Percentiles rank a stretch among this genome's conserved stretches.
These are phyloP conservation scores for Leptosomus discolor DNA, from an alignment of 2,113 vertebrate species.

Conservation along the genomic window DNA sequence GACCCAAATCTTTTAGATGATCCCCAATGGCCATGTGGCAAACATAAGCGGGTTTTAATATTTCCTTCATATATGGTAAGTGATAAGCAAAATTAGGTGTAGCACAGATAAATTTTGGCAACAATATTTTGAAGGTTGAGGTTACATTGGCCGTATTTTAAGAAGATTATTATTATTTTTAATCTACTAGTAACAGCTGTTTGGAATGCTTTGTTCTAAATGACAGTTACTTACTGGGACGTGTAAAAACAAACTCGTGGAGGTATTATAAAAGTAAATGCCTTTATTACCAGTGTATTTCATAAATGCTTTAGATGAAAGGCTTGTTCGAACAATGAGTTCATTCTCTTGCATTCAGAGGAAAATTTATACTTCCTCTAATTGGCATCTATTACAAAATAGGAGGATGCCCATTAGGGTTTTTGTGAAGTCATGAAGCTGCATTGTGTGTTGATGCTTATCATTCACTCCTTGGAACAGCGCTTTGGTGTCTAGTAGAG, in stretches of 20 bases:
- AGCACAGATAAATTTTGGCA: neutral
- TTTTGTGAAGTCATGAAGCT: slow-evolving; percentile 12
- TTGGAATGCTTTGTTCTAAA: slow-evolving; percentile 18
- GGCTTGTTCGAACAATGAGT: slow-evolving; percentile 20
- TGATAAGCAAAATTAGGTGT: neutral
- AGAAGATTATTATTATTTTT: neutral
- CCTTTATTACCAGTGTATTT: slow-evolving; percentile 16
- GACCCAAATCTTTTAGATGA: slow-evolving; percentile 97
- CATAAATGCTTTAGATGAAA: slow-evolving; percentile 12
- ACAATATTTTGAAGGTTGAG: neutral
- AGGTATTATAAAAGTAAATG: slow-evolving; percentile 21
- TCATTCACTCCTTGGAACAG: neutral
- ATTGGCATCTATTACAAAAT: slow-evolving; percentile 9
- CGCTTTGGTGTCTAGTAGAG: neutral
- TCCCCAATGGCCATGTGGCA: slow-evolving; percentile 98
- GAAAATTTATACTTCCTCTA: slow-evolving; percentile 20
- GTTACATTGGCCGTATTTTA: neutral
- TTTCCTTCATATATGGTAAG: slow-evolving; percentile 98
- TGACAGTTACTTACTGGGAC: slow-evolving; percentile 33
- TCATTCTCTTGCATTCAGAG: slow-evolving; percentile 17
- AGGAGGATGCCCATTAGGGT: slow-evolving; percentile 2
- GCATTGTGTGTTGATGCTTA: slow-evolving; percentile 16
- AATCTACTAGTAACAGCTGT: neutral
- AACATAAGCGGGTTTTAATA: slow-evolving; percentile 96
- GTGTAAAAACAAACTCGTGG: slow-evolving; percentile 10